Evolutionary conservation across 2,888 invertebrate species (phyloP).

Genomic region (Tetropium fuscum): DNA sequence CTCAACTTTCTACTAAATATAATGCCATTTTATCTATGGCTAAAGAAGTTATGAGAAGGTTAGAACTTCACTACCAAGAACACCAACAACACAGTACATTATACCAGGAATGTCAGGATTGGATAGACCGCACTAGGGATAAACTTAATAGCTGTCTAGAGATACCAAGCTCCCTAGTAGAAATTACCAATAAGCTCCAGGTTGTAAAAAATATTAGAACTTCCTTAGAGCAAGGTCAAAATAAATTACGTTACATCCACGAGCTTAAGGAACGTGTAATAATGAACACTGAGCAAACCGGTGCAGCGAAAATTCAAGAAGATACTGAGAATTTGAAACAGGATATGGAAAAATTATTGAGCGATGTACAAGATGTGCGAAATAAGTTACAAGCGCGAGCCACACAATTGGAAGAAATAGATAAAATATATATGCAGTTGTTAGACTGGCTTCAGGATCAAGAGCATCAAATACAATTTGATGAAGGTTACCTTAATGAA

Average conservation of each 20-base stretch:
- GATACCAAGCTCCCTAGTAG: slow-evolving; percentile 83
- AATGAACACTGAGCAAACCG: slow-evolving; percentile 90
- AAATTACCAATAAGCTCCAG: slow-evolving; percentile 88
- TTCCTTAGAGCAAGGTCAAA: slow-evolving; percentile 92
- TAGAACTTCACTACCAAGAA: slow-evolving; percentile 94
- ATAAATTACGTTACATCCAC: slow-evolving; percentile 83
- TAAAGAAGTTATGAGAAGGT: slow-evolving; percentile 92
- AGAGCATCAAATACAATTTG: slow-evolving; percentile 83
- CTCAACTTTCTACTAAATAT: slow-evolving; percentile 96
- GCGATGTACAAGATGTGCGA: slow-evolving; percentile 83
- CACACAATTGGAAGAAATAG: slow-evolving; percentile 86
- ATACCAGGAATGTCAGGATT: slow-evolving; percentile 94
- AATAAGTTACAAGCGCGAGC: slow-evolving; percentile 81
- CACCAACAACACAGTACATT: slow-evolving; percentile 94
- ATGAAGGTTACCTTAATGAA: slow-evolving; percentile 82
- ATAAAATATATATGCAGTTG: slow-evolving; percentile 84
- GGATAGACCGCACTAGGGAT: slow-evolving; percentile 91
- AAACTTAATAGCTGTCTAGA: slow-evolving; percentile 86
- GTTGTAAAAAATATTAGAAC: slow-evolving; percentile 90
- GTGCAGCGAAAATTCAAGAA: slow-evolving; percentile 90
- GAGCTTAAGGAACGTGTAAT: slow-evolving; percentile 94
- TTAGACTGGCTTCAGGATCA: slow-evolving; percentile 91
- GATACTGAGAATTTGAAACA: slow-evolving; percentile 89
- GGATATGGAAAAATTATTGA: slow-evolving; percentile 89
- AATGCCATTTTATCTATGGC: slow-evolving; percentile 90